Percentiles rank a stretch among this genome's conserved stretches.
phyloP scores from a whole-genome alignment of 2,797 vertebrate genomes.

The Babyrousa celebensis region DNA sequence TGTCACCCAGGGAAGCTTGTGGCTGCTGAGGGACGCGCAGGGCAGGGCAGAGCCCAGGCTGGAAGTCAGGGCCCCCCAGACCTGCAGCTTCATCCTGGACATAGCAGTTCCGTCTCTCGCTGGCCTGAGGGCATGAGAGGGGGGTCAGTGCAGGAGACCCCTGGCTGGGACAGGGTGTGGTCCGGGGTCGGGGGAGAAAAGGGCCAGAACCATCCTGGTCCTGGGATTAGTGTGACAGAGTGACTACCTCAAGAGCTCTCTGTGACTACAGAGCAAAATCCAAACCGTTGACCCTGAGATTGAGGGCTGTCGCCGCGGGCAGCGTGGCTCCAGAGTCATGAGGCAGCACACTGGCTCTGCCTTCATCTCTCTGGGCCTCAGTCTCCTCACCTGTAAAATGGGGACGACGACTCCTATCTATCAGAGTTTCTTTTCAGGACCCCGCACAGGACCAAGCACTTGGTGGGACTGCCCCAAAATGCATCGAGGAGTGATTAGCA shows the following conservation, averaged over 20 bases:
- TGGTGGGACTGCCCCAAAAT: not conserved
- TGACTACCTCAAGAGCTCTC: not conserved
- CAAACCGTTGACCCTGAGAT: not conserved
- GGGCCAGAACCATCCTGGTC: not conserved
- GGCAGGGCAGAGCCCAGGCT: conserved; percentile 94
- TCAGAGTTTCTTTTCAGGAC: not conserved
- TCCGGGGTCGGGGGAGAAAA: not conserved
- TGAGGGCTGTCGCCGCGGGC: not conserved
- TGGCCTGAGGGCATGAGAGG: conserved; percentile 87
- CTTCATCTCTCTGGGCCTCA: not conserved
- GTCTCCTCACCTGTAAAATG: conserved; percentile 31
- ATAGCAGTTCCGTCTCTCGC: conserved; percentile 89
- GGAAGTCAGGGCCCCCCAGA: conserved; percentile 93
- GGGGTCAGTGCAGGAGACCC: not conserved
- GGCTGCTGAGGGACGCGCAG: conserved; percentile 94
- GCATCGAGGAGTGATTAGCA: not conserved
- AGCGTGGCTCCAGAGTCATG: not conserved
- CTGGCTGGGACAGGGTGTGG: not conserved
- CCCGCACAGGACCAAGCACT: not conserved
- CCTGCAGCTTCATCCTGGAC: conserved; percentile 96
- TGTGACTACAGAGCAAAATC: not conserved
- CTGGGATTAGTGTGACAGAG: not conserved
- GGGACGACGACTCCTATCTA: not conserved
- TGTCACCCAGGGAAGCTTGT: conserved; percentile 97
- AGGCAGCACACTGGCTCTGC: not conserved